A percentile compares a stretch with the other conserved stretches of the same genome.
Conservation (phyloP, 2,888 invertebrate species). For the Pachydiplax longipennis region DNA sequence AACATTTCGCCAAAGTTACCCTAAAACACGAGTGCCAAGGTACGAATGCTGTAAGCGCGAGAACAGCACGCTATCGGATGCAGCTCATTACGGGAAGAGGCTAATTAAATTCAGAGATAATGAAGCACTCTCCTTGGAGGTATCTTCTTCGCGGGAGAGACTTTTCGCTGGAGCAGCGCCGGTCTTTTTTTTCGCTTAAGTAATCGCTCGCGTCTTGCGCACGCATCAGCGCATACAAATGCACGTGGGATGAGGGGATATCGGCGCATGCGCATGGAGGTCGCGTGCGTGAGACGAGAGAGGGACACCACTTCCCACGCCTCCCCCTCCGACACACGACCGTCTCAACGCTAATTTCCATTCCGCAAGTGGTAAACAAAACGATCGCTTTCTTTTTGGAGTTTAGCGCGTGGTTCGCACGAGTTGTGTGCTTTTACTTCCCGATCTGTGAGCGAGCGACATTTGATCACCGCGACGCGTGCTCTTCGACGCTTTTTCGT, state of each 20-base stretch:
- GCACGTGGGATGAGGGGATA: neutral
- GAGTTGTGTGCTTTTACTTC: neutral
- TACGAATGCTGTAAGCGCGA: conserved; percentile 55
- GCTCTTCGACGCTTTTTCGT: neutral
- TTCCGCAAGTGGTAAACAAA: neutral
- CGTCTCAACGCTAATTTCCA: neutral
- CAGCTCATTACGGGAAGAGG: too few relatives aligned
- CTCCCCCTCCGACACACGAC: neutral
- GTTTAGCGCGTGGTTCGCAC: neutral
- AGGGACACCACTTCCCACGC: conserved; percentile 4
- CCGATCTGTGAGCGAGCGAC: neutral
- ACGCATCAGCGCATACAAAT: neutral
- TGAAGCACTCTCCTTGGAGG: too few relatives aligned
- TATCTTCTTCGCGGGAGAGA: too few relatives aligned
- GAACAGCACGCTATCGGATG: conserved; percentile 54
- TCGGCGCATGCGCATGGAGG: neutral
- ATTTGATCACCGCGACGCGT: neutral
- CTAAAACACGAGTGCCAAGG: conserved; percentile 32
- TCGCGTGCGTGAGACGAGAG: conserved; percentile 20
- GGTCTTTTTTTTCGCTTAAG: too few relatives aligned
- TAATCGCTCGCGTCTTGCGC: neutral
- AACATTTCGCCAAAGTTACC: too few relatives aligned
- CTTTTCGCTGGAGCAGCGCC: too few relatives aligned
- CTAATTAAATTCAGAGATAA: too few relatives aligned
- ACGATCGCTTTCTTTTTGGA: neutral